A percentile compares a stretch with the other conserved stretches of the same genome.
Conservation (phyloP, 2,888 invertebrate species). For the Theretra japonica region DNA sequence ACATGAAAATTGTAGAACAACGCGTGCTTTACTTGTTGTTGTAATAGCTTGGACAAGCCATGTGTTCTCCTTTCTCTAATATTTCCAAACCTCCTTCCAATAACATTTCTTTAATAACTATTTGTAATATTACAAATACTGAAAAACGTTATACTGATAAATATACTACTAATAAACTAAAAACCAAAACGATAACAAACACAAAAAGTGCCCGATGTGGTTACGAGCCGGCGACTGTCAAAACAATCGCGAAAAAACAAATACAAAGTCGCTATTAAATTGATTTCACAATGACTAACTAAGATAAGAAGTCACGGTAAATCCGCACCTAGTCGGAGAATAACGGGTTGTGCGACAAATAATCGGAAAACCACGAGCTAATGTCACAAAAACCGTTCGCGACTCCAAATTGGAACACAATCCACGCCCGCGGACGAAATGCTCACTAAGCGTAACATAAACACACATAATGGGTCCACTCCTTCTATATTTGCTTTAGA, state of each 20-base stretch:
- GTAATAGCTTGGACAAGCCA: background rate
- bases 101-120: background rate
- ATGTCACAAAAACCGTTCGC: conserved; percentile 63
- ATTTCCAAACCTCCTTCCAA: background rate
- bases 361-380: conserved; percentile 69
- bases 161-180: background rate
- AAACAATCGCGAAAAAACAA: conserved; percentile 18
- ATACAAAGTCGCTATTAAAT: conserved; percentile 35
- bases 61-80: background rate
- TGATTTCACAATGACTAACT: conserved; percentile 37
- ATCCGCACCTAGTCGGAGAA: conserved; percentile 58
- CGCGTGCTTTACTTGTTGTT: background rate
- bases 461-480: conserved; percentile 59
- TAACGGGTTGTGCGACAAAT: conserved; percentile 74
- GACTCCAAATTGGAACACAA: conserved; percentile 61
- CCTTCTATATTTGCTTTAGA: conserved; percentile 36
- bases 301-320: conserved; percentile 41
- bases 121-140: background rate
- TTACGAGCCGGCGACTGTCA: background rate
- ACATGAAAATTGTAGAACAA: conserved; percentile 43
- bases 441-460: conserved; percentile 63
- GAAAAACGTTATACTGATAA: too few species aligned
- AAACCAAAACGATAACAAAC: background rate
- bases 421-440: conserved; percentile 59
- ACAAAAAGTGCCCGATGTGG: background rate